Evolutionary conservation across 2,113 vertebrate species (phyloP).

Genomic region (Lophura nycthemera): DNA sequence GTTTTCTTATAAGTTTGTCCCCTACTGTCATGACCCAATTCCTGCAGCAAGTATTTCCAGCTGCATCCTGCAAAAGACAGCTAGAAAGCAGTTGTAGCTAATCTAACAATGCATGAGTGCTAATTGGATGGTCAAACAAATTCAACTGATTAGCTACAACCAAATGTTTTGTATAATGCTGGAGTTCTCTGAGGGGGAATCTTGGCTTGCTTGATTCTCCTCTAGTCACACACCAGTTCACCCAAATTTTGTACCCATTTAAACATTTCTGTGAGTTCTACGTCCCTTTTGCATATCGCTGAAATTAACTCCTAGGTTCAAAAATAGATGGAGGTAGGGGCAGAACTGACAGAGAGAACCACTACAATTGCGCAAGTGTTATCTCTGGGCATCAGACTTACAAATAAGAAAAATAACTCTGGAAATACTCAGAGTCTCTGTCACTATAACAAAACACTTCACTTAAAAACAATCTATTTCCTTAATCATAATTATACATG

Average conservation of each 20-base stretch:
- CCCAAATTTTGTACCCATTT: background rate
- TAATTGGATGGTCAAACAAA: constrained; percentile 21
- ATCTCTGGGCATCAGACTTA: background rate
- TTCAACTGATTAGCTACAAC: background rate
- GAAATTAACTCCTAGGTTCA: background rate
- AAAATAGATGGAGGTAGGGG: background rate
- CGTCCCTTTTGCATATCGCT: background rate
- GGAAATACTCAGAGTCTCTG: background rate
- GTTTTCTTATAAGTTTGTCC: constrained; percentile 28
- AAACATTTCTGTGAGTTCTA: background rate
- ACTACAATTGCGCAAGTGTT: background rate
- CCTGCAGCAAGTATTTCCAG: constrained; percentile 20
- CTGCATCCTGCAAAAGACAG: background rate
- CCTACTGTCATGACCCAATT: constrained; percentile 29
- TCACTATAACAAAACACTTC: background rate
- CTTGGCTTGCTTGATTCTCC: background rate
- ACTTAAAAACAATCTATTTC: background rate
- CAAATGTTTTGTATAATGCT: background rate
- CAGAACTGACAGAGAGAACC: background rate
- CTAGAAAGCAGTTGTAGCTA: background rate
- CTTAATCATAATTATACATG: background rate
- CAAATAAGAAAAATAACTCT: background rate
- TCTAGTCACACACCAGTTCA: background rate
- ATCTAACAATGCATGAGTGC: background rate
- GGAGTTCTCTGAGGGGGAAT: background rate